Conservation (phyloP, 2,888 invertebrate genomes). For the Zelleria hepariella region DNA sequence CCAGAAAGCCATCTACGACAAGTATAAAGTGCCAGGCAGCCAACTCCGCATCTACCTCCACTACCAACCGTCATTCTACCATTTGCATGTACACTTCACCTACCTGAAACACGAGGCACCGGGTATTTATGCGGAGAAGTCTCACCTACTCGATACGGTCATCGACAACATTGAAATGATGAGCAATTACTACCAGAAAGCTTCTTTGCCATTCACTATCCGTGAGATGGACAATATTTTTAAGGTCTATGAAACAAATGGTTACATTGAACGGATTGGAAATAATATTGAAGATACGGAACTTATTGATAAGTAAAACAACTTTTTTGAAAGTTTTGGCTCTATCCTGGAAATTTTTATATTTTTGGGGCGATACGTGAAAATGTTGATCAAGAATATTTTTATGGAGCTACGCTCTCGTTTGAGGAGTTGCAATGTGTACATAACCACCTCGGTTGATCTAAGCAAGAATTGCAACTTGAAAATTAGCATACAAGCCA, state of each 20-base stretch:
- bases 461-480: slow-evolving; percentile 54
- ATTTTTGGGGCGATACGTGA: slow-evolving; percentile 15
- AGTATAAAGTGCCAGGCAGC: slow-evolving; percentile 78
- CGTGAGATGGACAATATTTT: slow-evolving; percentile 83
- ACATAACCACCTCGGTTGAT: slow-evolving; percentile 60
- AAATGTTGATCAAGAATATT: slow-evolving; percentile 64
- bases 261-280: slow-evolving; percentile 58
- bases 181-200: slow-evolving; percentile 86
- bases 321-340: slow-evolving; percentile 8
- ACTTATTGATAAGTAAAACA: slow-evolving; percentile 42
- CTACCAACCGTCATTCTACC: slow-evolving; percentile 98
- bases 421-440: slow-evolving; percentile 73
- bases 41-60: slow-evolving; percentile 90
- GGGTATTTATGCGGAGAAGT: slow-evolving; percentile 86
- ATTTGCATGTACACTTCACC: slow-evolving; percentile 95
- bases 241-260: slow-evolving; percentile 73
- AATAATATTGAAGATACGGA: slow-evolving; percentile 27
- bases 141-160: slow-evolving; percentile 89
- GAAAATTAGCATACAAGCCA: slow-evolving; percentile 59
- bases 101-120: slow-evolving; percentile 84
- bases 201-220: slow-evolving; percentile 84
- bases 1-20: slow-evolving; percentile 81
- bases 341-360: neutral
- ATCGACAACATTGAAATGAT: slow-evolving; percentile 91
- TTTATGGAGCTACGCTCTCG: slow-evolving; percentile 74